Evolutionary conservation across 2,888 invertebrate species (phyloP), one percentile per base, ranked within the genome.

Genomic region (Plutella xylostella): DNA sequence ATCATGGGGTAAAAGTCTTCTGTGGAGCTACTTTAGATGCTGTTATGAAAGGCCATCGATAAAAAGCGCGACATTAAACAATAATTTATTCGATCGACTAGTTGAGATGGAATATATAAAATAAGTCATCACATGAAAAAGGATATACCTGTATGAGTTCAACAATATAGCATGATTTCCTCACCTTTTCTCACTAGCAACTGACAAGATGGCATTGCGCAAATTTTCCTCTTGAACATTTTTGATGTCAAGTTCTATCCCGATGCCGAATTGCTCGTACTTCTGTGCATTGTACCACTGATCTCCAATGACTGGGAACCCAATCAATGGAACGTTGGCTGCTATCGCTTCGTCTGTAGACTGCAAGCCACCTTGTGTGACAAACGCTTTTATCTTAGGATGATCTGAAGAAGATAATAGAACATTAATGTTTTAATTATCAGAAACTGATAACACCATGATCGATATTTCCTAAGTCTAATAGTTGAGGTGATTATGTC

Each of bases 341-440:
- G 21, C 9, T 3, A 45, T 21, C 3, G 45, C 39, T 22, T 45
- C 45, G 20, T 45, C 40, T 11, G 34, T 21, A 2, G 45, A 45
- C 14, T 44, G 44, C 3, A 44, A 17, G 6, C 44, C 44, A 17
- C 30, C 44, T 18, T 44, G 44, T 11, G 20, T 44, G 12, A 44
- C 20, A n/a, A 44, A 44, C 3, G 20, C n/a, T 18, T 44, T 44
- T 9, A 44, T 15, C 12, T 41, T 45, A 7, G 34, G 45, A 17
- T 45, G 45, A 12, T 20, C 45, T 45, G 41, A 14, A 33, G 33
- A 45, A 41, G 4, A 43, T 15, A 11, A 21, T 33, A 5, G 15
- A 33, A 33, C 5, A 15, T 33, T 33, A 9, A 12, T 7, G 5
- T 9, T 25, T 25, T 7, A 25, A 25, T 7, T 7, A 25, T 25